Base-by-base conservation (phyloP, 1,140 invertebrate species). In the Dreissena rostriformis region DNA sequence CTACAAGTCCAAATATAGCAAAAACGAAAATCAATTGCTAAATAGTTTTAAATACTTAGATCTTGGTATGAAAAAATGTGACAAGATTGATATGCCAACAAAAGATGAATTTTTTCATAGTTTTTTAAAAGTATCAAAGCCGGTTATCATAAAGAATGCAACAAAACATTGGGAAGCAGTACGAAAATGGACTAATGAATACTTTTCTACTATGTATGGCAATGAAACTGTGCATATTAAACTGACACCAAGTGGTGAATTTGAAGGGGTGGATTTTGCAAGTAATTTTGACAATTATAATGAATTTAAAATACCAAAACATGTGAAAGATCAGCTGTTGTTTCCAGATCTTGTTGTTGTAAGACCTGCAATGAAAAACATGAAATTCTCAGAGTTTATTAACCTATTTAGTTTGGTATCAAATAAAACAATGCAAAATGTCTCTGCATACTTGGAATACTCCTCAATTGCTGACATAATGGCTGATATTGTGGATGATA, bases 381-480 rank as follows among this genome's bases (percentile, higher is more conserved):
- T 93, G 63, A 89, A 90, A 17, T 92, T 93, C 77, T 90, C 92
- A 61, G 85, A 90, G 52, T 92, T 92, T 82, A 66, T 93, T n/a
- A 88, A 92, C 71, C 65, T 91, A 14, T 76, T 92, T 29, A 78
- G 88, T 74, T 82, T 85, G 51, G 86, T 91, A 14, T 85, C 90
- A 14, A 83, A 85, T 80, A 87, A 86, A 63, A 81, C 19, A 10
- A 61, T 83, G 0, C 83, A 72, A 67, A 90, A 90, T 83, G 75
- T 91, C 11, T 93, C 92, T 19, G 92, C 92, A 4, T 93, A 93
- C 86, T 84, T 93, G 29, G 92, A 93, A 83, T 93, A 93, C 82
- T 89, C 92, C 8, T 91, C 91, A 1, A 89, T 93, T 15, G 28
- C 81, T 26, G 79, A 93, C 19, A 90, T 92, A 66, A 86, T 92